Conservation (phyloP, 2,888 invertebrate genomes). For the Perizoma flavofasciatum region DNA sequence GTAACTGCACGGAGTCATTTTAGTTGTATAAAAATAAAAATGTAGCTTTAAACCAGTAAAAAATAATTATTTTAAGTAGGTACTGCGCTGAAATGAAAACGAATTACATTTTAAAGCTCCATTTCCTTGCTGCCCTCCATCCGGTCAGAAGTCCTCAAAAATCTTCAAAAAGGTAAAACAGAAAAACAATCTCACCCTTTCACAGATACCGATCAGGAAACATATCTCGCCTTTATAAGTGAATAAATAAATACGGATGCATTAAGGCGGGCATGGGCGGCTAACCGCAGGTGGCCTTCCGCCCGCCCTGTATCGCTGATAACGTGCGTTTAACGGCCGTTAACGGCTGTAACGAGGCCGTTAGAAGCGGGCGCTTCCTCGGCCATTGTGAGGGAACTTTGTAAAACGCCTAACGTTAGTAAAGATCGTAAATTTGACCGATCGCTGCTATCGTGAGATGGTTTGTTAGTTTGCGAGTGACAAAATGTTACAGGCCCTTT, state of each 20-base stretch:
- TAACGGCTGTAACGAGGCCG: conserved; percentile 77
- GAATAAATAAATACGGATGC: conserved; percentile 82
- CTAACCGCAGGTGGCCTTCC: conserved; percentile 76
- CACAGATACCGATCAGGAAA: conserved; percentile 70
- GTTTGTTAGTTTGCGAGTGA: conserved; percentile 39
- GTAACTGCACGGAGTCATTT: too few relatives aligned
- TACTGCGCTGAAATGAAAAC: conserved; percentile 5
- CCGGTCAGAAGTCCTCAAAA: conserved; percentile 16
- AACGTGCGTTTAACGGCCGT: conserved; percentile 62
- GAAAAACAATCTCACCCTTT: conserved; percentile 41
- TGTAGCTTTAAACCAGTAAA: too few relatives aligned
- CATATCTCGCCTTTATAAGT: conserved; percentile 63
- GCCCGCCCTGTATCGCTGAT: conserved; percentile 74
- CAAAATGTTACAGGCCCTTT: conserved; percentile 32
- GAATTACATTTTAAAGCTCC: conserved; percentile 12
- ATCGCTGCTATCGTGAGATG: conserved; percentile 46
- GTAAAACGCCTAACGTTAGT: conserved; percentile 47
- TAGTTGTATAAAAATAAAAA: too few relatives aligned
- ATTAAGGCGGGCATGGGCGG: conserved; percentile 73
- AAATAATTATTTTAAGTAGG: background rate
- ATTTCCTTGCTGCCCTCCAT: conserved; percentile 10
- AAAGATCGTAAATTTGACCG: conserved; percentile 57
- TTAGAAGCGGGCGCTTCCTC: conserved; percentile 77
- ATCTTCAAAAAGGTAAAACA: conserved; percentile 30
- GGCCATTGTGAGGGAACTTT: conserved; percentile 65